phyloP scores from a whole-genome alignment of 2,888 invertebrate genomes.

The Drosophila kuntzei region DNA sequence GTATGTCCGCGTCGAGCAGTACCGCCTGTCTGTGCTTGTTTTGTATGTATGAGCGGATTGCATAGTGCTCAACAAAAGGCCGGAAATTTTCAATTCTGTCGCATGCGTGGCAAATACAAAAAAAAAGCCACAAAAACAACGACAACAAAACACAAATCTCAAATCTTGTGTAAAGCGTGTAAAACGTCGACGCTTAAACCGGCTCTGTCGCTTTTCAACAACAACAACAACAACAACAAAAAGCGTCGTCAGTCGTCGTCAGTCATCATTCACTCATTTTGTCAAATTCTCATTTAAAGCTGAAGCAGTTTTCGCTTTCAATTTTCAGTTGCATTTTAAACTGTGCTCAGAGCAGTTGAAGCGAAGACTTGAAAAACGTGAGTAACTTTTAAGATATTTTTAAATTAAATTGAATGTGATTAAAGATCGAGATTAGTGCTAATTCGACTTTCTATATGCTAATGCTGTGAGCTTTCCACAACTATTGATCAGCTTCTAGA shows the following conservation, averaged over 20 bases:
- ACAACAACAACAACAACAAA: slow-evolving; percentile 13
- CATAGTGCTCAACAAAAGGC: slow-evolving; percentile 58
- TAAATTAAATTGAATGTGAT: neutral
- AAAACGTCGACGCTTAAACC: slow-evolving; percentile 56
- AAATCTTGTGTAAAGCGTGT: slow-evolving; percentile 46
- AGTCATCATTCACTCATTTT: slow-evolving; percentile 27
- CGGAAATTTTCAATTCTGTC: slow-evolving; percentile 75
- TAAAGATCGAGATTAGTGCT: neutral
- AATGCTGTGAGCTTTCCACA: slow-evolving; percentile 5
- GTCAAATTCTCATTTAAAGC: slow-evolving; percentile 37
- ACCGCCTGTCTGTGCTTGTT: neutral
- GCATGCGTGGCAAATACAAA: slow-evolving; percentile 33
- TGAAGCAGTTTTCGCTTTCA: slow-evolving; percentile 39
- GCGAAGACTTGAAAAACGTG: slow-evolving; percentile 6
- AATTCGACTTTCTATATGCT: slow-evolving; percentile 46
- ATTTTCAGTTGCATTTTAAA: slow-evolving; percentile 62
- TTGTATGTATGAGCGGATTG: slow-evolving; percentile 12
- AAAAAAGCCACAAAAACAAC: neutral
- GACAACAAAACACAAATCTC: slow-evolving; percentile 4
- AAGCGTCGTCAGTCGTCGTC: neutral
- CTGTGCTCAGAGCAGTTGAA: slow-evolving; percentile 46
- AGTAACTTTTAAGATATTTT: slow-evolving; percentile 25
- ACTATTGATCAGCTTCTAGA: slow-evolving; percentile 7
- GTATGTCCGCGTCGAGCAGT: neutral
- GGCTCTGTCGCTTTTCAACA: slow-evolving; percentile 50